Conservation (phyloP, 2,888 invertebrate genomes). For the Lasioglossum oenotherae region DNA sequence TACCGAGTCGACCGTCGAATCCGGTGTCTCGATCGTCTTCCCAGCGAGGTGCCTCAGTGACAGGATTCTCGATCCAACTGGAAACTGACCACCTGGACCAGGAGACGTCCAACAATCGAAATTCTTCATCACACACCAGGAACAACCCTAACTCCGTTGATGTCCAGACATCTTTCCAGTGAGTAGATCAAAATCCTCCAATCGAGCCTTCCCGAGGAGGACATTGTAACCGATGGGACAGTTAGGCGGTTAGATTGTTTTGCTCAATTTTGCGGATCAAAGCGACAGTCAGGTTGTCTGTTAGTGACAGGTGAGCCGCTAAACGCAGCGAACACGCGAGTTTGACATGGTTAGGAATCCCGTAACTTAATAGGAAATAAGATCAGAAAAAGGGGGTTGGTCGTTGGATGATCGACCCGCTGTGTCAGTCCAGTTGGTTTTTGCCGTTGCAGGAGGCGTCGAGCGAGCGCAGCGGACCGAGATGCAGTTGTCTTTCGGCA, state of each 20-base stretch:
- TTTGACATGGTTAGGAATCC: background rate
- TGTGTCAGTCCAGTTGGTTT: constrained; percentile 24
- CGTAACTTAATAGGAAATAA: constrained; percentile 1
- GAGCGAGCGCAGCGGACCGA: constrained; percentile 49
- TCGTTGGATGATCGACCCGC: background rate
- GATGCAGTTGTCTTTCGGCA: constrained; percentile 61
- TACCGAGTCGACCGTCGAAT: constrained; percentile 81
- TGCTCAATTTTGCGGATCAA: background rate
- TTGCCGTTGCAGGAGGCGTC: constrained; percentile 51
- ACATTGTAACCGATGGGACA: background rate
- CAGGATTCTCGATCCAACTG: background rate
- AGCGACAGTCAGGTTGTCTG: background rate
- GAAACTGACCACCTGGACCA: background rate
- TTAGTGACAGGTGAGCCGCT: background rate
- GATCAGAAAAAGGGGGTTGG: background rate
- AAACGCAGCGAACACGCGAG: background rate
- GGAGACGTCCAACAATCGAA: background rate
- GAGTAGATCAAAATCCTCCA: constrained; percentile 57
- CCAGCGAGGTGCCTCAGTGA: background rate
- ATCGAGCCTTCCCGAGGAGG: background rate
- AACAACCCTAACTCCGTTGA: constrained; percentile 53
- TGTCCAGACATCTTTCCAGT: constrained; percentile 66
- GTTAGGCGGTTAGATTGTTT: background rate
- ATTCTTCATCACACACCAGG: background rate
- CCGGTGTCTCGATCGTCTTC: constrained; percentile 58